Evolutionary conservation across 2,888 invertebrate genomes (phyloP), one percentile per base, ranked within the genome.

Genomic region (Eristalinus sepulchralis): DNA sequence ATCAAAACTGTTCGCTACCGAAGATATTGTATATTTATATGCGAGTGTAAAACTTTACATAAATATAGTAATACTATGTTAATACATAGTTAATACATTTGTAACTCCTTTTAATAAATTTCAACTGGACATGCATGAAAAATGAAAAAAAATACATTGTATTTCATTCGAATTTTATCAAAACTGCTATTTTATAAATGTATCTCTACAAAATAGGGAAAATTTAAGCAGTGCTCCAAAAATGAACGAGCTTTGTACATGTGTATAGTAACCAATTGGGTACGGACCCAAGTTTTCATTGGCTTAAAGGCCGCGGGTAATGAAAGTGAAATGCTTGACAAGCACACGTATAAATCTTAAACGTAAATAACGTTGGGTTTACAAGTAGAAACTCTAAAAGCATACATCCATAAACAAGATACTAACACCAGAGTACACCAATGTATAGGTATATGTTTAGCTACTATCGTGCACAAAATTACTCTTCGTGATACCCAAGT

Each of bases 291-390:
- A 17, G 17, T 17, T 47, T 13, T 47, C 47, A 17, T 57, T 57
- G 24, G 24, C 24, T 24, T 10, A 57, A 17, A 47, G 47, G 17
- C 24, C 13, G 24, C 22, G 4, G 22, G 57, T 27, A 57, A 27
- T 17, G 47, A 53, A 66, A 66, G 47, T 47, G 47, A 31, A 66
- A 53, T 24, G 64, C 20, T 62, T 20, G 34, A 22, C 47, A 66
- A 31, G 66, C 27, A 27, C 47, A 66, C 27, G 31, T 53, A 66
- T 27, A 27, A 66, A 66, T 66, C 53, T 66, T 10, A 66, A 66
- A 31, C 27, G 66, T 53, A 66, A 53, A 31, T 27, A 53, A 27
- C 24, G 24, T 31, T 22, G n/a, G 8, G 47, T 47, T 47, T 47
- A 47, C 47, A 47, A 47, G 47, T 17, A 17, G 17, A 47, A 17